A percentile compares a stretch with the other conserved stretches of the same genome.
Evolutionary conservation across 2,888 invertebrate species (phyloP).

Genomic region (Osmoderma eremita): DNA sequence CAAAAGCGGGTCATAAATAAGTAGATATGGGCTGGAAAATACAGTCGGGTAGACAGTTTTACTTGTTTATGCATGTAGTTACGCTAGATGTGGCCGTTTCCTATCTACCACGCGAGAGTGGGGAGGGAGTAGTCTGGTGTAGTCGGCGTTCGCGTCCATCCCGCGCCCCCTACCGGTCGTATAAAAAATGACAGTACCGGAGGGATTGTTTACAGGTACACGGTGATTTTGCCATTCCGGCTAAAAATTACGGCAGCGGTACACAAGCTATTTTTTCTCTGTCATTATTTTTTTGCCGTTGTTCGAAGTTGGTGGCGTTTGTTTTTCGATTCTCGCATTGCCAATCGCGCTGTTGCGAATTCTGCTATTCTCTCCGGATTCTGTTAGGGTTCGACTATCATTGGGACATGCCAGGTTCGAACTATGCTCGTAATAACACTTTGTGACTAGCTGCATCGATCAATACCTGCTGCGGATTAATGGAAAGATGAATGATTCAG

Average conservation of each 20-base stretch:
- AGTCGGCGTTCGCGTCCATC: too few species aligned
- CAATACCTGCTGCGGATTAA: too few species aligned
- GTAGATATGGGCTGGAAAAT: slow-evolving; percentile 59
- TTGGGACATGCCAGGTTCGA: too few species aligned
- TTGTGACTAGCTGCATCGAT: too few species aligned
- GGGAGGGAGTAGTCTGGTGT: neutral
- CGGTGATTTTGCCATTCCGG: slow-evolving; percentile 17
- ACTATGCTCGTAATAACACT: too few species aligned
- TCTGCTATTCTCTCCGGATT: too few species aligned
- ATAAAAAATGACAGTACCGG: slow-evolving; percentile 10
- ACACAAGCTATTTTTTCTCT: neutral
- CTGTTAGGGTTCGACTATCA: too few species aligned
- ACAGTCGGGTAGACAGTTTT: slow-evolving; percentile 55
- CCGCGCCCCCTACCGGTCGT: slow-evolving; percentile 7
- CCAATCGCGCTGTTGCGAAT: too few species aligned
- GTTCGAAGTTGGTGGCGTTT: too few species aligned
- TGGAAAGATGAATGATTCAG: too few species aligned
- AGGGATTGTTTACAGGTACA: slow-evolving; percentile 30
- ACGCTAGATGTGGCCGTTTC: slow-evolving; percentile 50
- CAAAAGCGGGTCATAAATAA: slow-evolving; percentile 57
- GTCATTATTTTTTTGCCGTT: too few species aligned
- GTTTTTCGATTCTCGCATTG: too few species aligned
- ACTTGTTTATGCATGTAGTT: slow-evolving; percentile 57
- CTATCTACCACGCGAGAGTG: neutral
- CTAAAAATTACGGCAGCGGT: slow-evolving; percentile 15